Evolutionary conservation across 2,888 invertebrate genomes (phyloP).

Genomic region (Parnassius glacialis): DNA sequence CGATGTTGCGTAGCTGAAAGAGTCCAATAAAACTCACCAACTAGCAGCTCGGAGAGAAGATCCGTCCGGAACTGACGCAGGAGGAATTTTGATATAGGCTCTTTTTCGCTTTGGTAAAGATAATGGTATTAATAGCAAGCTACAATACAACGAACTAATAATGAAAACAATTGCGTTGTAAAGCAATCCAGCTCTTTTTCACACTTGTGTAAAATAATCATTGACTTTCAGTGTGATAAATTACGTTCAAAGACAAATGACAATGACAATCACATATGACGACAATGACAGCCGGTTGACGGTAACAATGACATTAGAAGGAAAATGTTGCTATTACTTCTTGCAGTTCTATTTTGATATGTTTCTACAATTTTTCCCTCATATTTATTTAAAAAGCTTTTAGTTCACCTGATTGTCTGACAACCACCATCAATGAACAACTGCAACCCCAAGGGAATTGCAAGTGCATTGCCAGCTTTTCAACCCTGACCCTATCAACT

Average conservation of each 20-base stretch:
- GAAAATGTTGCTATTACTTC: too few relatives aligned
- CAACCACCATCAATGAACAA: too few relatives aligned
- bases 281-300: constrained; percentile 18
- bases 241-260: constrained; percentile 22
- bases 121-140: constrained; percentile 18
- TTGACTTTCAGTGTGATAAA: constrained; percentile 21
- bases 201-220: constrained; percentile 17
- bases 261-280: constrained; percentile 16
- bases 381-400: too few relatives aligned
- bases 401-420: too few relatives aligned
- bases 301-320: not conserved
- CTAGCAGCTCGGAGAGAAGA: constrained; percentile 63
- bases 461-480: too few relatives aligned
- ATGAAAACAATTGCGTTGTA: constrained; percentile 3
- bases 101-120: constrained; percentile 23
- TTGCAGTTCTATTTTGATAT: too few relatives aligned
- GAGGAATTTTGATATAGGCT: constrained; percentile 62
- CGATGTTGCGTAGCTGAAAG: constrained; percentile 5
- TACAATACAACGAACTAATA: constrained; percentile 3
- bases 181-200: constrained; percentile 10
- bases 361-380: too few relatives aligned
- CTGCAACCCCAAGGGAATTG: too few relatives aligned
- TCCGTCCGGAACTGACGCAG: constrained; percentile 59
- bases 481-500: too few relatives aligned
- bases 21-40: constrained; percentile 45